phyloP scores from a whole-genome alignment of 2,888 invertebrate species.

The Nemurella pictetii region DNA sequence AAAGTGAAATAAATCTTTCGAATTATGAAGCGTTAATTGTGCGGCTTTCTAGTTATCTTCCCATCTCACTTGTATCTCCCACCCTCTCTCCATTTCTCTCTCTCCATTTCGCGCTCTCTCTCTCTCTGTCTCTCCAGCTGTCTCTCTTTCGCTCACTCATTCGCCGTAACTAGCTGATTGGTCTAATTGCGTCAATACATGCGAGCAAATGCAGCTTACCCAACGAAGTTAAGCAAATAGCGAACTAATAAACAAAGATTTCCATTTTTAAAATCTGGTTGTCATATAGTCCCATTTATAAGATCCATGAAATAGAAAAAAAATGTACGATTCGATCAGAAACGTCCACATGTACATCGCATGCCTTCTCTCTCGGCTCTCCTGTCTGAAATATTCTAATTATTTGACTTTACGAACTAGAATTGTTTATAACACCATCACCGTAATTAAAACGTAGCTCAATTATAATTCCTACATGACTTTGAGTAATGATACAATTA shows the following conservation, averaged over 20 bases:
- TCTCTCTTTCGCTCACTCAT: conserved; percentile 14
- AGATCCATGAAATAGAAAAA: neutral
- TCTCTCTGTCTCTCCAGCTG: conserved; percentile 23
- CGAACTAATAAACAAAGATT: neutral
- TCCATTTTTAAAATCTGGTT: neutral
- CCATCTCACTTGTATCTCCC: conserved; percentile 16
- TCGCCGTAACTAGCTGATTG: conserved; percentile 11
- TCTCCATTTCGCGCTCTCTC: conserved; percentile 11
- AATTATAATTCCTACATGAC: neutral
- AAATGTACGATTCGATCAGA: neutral
- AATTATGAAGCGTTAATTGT: conserved; percentile 32
- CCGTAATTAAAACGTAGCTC: conserved; percentile 14
- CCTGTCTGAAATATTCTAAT: neutral
- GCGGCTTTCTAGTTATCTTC: conserved; percentile 26
- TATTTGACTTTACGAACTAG: neutral
- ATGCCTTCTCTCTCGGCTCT: neutral
- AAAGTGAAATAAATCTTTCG: conserved; percentile 34
- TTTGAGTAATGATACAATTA: conserved; percentile 7
- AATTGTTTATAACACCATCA: neutral
- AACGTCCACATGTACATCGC: too few species aligned
- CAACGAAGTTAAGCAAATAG: neutral
- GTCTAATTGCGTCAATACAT: conserved; percentile 22
- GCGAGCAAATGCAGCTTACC: neutral
- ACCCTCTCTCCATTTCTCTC: conserved; percentile 13
- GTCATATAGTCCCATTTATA: neutral